phyloP scores from a whole-genome alignment of 2,113 vertebrate genomes.

The Hypomesus transpacificus region DNA sequence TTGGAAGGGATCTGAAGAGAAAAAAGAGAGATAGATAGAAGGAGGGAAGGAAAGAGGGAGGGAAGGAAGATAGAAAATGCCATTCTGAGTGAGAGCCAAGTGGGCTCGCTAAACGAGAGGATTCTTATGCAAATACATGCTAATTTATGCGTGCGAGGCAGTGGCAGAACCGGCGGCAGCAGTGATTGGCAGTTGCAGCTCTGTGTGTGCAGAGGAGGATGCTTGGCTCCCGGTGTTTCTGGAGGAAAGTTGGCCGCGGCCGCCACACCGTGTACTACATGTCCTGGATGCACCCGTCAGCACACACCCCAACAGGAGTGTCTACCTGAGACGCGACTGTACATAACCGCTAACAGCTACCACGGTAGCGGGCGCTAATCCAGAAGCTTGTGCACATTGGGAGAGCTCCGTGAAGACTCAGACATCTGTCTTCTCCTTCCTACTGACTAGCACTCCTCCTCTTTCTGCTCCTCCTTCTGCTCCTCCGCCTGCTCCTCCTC shows the following conservation, averaged over 20 bases:
- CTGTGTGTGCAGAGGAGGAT: constrained; percentile 62
- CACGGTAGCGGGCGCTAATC: too few relatives aligned
- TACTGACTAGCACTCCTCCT: too few relatives aligned
- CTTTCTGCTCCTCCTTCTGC: too few relatives aligned
- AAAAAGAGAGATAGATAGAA: constrained; percentile 54
- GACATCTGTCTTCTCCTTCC: too few relatives aligned
- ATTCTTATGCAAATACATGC: constrained; percentile 79
- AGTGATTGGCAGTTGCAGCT: constrained; percentile 78
- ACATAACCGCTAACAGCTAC: too few relatives aligned
- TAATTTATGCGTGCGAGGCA: constrained; percentile 74
- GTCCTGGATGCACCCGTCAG: constrained; percentile 57
- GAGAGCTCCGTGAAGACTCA: too few relatives aligned
- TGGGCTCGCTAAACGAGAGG: constrained; percentile 71
- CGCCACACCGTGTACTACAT: constrained; percentile 67
- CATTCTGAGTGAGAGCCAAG: constrained; percentile 72
- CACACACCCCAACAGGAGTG: constrained; percentile 44
- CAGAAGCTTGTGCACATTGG: too few relatives aligned
- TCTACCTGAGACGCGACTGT: constrained; percentile 10
- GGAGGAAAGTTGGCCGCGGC: constrained; percentile 61
- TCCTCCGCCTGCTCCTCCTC: too few relatives aligned
- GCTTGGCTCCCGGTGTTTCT: constrained; percentile 65
- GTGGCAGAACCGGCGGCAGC: constrained; percentile 72
- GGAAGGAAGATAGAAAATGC: constrained; percentile 60
- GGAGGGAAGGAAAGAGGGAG: constrained; percentile 42
- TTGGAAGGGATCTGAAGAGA: constrained; percentile 66